Evolutionary conservation across 2,113 vertebrate species (phyloP).

Genomic region (Canis aureus): DNA sequence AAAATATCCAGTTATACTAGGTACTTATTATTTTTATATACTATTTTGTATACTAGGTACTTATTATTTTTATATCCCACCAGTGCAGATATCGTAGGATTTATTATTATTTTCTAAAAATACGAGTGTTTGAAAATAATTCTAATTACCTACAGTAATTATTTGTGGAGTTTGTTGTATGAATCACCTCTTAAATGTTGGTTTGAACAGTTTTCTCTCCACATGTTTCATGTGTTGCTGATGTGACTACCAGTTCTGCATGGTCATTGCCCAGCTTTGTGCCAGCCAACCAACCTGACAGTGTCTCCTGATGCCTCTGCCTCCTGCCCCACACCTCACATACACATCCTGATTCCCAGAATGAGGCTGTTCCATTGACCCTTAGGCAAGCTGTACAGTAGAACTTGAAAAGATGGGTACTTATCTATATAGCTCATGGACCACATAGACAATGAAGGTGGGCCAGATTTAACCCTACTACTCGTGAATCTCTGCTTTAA

Average conservation of each 20-base stretch:
- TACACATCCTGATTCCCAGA: background rate
- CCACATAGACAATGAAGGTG: background rate
- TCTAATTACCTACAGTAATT: background rate
- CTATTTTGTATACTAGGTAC: background rate
- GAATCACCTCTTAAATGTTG: background rate
- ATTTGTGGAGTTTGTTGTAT: background rate
- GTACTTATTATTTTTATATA: background rate
- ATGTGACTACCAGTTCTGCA: background rate
- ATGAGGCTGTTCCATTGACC: background rate
- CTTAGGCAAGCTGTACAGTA: background rate
- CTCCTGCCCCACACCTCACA: background rate
- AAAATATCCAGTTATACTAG: too few relatives aligned
- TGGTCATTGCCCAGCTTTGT: background rate
- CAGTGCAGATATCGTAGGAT: background rate
- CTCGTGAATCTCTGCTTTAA: background rate
- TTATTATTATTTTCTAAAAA: conserved; percentile 40
- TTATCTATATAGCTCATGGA: background rate
- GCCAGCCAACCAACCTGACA: background rate
- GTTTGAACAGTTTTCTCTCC: background rate
- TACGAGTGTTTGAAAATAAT: background rate
- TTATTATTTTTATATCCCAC: background rate
- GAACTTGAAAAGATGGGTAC: background rate
- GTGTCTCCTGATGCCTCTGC: background rate
- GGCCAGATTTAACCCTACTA: background rate
- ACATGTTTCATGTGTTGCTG: background rate